A percentile compares a stretch with the other conserved stretches of the same genome.
These are phyloP conservation scores for Neosilurus hyrtlii DNA, from an alignment of 2,797 vertebrate species.

Conservation along the genomic window DNA sequence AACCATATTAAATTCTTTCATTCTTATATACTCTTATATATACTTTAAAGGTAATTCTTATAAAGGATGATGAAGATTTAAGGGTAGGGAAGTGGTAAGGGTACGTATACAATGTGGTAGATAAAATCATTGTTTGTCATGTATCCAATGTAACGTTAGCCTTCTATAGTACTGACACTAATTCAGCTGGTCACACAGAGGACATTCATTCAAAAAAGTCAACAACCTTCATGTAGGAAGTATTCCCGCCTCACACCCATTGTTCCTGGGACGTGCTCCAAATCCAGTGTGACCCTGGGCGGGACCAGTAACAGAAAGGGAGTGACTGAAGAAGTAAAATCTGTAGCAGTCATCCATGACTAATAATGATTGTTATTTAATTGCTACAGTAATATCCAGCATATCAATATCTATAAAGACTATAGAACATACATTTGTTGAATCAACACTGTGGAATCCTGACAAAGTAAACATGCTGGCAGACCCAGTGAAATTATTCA, in stretches of 20 bases:
- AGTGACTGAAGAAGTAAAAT: neutral
- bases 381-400: conserved; percentile 29
- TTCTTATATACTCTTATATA: neutral
- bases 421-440: conserved; percentile 32
- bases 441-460: conserved; percentile 34
- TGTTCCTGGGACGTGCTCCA: neutral
- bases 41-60: neutral
- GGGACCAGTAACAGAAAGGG: neutral
- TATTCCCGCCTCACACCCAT: neutral
- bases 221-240: neutral
- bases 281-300: neutral
- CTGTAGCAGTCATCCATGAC: conserved; percentile 11
- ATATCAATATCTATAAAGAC: neutral
- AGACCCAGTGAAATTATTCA: conserved; percentile 20
- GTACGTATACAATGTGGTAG: neutral
- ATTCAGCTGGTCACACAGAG: neutral
- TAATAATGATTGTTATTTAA: conserved; percentile 28
- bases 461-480: conserved; percentile 36
- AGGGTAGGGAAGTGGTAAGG: neutral
- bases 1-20: no score
- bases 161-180: neutral
- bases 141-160: neutral
- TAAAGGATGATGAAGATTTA: neutral
- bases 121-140: neutral
- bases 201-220: neutral